These are phyloP conservation scores for Dendrolimus pini DNA, from an alignment of 2,888 invertebrate species.

Conservation along the genomic window DNA sequence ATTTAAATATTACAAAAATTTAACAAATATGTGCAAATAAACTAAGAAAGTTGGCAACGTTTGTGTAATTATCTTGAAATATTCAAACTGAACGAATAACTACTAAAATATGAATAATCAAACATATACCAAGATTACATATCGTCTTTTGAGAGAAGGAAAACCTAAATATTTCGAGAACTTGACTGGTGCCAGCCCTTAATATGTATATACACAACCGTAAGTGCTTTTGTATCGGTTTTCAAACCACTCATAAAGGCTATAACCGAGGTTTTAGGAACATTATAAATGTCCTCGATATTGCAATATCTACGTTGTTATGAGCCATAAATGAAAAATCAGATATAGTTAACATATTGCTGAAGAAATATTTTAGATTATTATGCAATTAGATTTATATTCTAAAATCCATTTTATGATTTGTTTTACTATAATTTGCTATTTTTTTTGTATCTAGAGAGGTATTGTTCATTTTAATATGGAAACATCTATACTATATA, in stretches of 20 bases:
- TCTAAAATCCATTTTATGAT: slow-evolving; percentile 11
- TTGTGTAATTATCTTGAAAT: slow-evolving; percentile 62
- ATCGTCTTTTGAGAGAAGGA: slow-evolving; percentile 23
- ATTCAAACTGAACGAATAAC: slow-evolving; percentile 68
- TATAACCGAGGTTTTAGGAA: neutral
- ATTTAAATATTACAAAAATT: slow-evolving; percentile 59
- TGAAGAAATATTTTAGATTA: neutral
- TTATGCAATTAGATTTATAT: neutral
- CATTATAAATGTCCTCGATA: neutral
- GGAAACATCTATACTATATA: slow-evolving; percentile 52
- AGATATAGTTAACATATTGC: neutral
- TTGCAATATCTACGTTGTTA: neutral
- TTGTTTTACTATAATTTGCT: slow-evolving; percentile 57
- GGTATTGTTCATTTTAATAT: slow-evolving; percentile 56
- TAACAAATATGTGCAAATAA: slow-evolving; percentile 75
- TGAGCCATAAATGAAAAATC: neutral
- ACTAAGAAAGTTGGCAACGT: slow-evolving; percentile 73
- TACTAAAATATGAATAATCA: slow-evolving; percentile 69
- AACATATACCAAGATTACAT: slow-evolving; percentile 39
- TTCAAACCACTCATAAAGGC: slow-evolving; percentile 15
- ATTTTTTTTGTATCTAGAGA: slow-evolving; percentile 59
- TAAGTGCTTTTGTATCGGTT: slow-evolving; percentile 32
- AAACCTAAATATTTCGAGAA: slow-evolving; percentile 23
- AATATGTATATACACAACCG: slow-evolving; percentile 17
- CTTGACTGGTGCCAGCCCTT: slow-evolving; percentile 17